Conservation (phyloP, 2,113 vertebrate species). For the Pteruthius melanotis region DNA sequence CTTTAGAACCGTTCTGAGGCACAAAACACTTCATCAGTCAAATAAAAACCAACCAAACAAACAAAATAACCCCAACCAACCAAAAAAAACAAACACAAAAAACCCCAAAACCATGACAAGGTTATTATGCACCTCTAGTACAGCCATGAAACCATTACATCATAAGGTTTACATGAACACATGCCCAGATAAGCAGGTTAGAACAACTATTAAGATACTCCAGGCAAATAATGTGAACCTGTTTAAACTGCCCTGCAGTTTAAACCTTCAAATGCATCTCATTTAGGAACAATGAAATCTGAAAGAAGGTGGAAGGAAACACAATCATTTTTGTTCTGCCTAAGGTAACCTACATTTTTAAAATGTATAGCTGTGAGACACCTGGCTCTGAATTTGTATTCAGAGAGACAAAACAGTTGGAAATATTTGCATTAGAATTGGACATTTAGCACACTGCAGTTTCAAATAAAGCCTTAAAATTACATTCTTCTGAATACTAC, state of each 20-base stretch:
- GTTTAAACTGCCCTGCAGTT: conserved; percentile 48
- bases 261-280: conserved; percentile 29
- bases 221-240: conserved; percentile 10
- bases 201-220: not conserved
- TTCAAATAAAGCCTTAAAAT: conserved; percentile 24
- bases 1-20: not conserved
- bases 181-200: not conserved
- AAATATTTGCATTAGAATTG: conserved; percentile 17
- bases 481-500: conserved; percentile 20
- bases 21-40: not conserved
- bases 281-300: conserved; percentile 7
- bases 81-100: not conserved
- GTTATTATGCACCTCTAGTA: not conserved
- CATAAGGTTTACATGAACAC: not conserved
- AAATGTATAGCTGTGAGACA: not conserved
- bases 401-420: conserved; percentile 11
- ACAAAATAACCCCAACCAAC: not conserved
- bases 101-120: not conserved
- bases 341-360: conserved; percentile 44
- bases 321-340: conserved; percentile 3
- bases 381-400: conserved; percentile 11
- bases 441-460: not conserved
- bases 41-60: not conserved
- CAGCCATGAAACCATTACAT: not conserved
- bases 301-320: conserved; percentile 27